A percentile compares a stretch with the other conserved stretches of the same genome.
phyloP scores from a whole-genome alignment of 64 coral and sea anemone species.

The Actinia tenebrosa region DNA sequence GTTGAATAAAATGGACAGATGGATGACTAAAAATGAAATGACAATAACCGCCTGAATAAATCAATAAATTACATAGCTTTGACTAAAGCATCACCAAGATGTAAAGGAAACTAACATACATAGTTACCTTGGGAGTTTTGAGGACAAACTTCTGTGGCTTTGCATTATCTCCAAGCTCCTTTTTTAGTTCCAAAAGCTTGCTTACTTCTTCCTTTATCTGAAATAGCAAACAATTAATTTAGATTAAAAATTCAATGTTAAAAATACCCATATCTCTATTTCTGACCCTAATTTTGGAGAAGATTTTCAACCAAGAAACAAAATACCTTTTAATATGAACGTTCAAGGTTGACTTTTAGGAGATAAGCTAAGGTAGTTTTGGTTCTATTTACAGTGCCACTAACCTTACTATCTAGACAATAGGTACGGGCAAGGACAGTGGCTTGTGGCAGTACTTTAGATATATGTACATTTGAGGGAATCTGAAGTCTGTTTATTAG shows the following conservation, averaged over 20 bases:
- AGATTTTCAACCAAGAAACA: too few relatives aligned
- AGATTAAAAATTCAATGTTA: not conserved
- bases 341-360: too few relatives aligned
- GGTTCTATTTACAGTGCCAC: not conserved
- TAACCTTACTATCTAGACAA: slow-evolving; percentile 63
- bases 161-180: slow-evolving; percentile 70
- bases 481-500: not conserved
- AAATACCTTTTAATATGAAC: too few relatives aligned
- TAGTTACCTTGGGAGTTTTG: slow-evolving; percentile 89
- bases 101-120: not conserved
- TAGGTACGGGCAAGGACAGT: slow-evolving; percentile 30
- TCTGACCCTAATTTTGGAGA: too few relatives aligned
- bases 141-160: slow-evolving; percentile 87
- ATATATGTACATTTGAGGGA: slow-evolving; percentile 4
- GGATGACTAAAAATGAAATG: too few relatives aligned
- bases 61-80: too few relatives aligned
- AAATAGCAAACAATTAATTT: not conserved
- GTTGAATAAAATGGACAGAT: too few relatives aligned
- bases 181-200: slow-evolving; percentile 68
- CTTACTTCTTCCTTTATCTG: slow-evolving; percentile 88
- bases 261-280: too few relatives aligned
- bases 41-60: too few relatives aligned
- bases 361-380: not conserved
- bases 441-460: not conserved
- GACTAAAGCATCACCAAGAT: too few relatives aligned